Conservation (phyloP, 2,113 vertebrate species). For the Rhea americana region DNA sequence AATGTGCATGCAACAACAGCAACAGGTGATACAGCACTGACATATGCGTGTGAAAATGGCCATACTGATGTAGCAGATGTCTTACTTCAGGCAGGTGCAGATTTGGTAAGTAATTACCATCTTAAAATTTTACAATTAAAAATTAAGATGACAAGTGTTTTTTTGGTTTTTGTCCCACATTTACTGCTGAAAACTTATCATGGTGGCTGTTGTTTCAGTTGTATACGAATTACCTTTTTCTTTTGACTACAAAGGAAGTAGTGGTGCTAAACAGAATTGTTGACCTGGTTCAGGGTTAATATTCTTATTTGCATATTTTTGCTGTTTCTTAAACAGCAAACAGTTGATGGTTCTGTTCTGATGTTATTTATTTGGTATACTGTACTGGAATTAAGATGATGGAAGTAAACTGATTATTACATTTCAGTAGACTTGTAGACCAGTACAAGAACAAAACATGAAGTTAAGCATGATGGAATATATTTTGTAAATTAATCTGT, state of each 20-base stretch:
- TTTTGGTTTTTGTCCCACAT: not conserved
- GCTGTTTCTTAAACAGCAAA: not conserved
- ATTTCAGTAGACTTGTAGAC: not conserved
- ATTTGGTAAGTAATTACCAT: constrained; percentile 82
- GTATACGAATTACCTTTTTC: not conserved
- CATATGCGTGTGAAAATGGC: constrained; percentile 97
- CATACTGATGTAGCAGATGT: constrained; percentile 98
- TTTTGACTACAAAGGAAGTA: not conserved
- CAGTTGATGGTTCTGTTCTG: not conserved
- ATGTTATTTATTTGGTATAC: not conserved
- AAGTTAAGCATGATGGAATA: not conserved
- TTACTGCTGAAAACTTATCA: not conserved
- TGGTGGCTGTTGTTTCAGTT: fast-evolving
- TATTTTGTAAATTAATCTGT: not conserved
- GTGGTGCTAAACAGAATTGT: not conserved
- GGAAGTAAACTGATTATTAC: not conserved
- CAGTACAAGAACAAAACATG: not conserved
- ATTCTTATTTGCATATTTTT: not conserved
- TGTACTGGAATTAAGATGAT: not conserved
- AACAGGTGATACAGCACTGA: constrained; percentile 96
- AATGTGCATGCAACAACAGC: constrained; percentile 98
- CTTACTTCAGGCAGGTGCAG: constrained; percentile 94
- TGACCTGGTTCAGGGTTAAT: not conserved
- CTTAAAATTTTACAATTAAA: fast-evolving
- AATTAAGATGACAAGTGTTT: fast-evolving